These are phyloP conservation scores for Brevipalpus yothersi DNA, from an alignment of 1,140 invertebrate species.

Conservation along the genomic window DNA sequence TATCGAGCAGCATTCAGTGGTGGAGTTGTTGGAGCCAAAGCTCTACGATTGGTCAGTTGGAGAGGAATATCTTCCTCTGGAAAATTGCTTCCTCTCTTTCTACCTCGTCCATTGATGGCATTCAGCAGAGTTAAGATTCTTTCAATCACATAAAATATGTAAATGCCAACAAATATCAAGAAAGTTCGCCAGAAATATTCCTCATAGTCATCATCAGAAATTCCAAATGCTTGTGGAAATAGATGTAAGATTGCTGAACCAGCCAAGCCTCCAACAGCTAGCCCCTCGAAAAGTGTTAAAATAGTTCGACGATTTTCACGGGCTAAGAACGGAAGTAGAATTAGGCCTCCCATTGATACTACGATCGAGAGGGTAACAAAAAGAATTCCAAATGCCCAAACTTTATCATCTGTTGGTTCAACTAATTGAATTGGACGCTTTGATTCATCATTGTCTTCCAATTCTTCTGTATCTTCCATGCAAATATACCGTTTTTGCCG, in stretches of 20 bases:
- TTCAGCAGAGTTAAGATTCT: slow-evolving; percentile 7
- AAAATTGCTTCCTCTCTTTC: not conserved
- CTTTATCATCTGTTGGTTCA: slow-evolving; percentile 9
- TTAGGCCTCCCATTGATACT: slow-evolving; percentile 10
- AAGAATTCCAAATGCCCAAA: slow-evolving; percentile 8
- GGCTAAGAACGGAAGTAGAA: slow-evolving; percentile 7
- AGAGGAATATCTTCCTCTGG: not conserved
- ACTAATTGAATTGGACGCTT: slow-evolving; percentile 6
- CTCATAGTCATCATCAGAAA: slow-evolving; percentile 8
- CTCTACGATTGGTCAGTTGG: not conserved
- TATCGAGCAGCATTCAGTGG: not conserved
- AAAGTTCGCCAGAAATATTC: slow-evolving; percentile 10
- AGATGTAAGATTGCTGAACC: slow-evolving; percentile 9
- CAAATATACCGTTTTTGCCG: slow-evolving; percentile 4
- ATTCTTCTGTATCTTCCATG: not conserved
- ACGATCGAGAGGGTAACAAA: slow-evolving; percentile 10
- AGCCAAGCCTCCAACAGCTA: slow-evolving; percentile 9
- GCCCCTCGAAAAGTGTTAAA: slow-evolving; percentile 9
- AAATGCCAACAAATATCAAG: slow-evolving; percentile 9
- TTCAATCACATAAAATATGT: slow-evolving; percentile 8
- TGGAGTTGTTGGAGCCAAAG: not conserved
- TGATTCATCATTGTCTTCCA: not conserved
- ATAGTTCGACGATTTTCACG: slow-evolving; percentile 8
- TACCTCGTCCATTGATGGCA: not conserved
- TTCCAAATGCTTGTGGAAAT: slow-evolving; percentile 10